phyloP scores from a whole-genome alignment of 2,888 invertebrate genomes.

The Hyposoter didymator region DNA sequence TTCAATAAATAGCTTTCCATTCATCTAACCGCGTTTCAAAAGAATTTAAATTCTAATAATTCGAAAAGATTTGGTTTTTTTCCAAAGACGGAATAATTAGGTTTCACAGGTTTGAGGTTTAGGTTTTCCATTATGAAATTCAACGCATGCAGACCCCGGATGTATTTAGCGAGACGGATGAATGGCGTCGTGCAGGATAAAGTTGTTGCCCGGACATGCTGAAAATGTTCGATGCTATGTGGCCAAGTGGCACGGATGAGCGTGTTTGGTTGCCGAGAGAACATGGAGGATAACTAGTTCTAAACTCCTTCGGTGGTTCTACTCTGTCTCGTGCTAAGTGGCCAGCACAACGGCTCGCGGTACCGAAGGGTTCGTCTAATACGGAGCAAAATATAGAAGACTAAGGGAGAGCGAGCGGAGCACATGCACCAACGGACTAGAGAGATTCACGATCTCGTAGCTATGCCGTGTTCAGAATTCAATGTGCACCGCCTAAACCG shows the following conservation, averaged over 20 bases:
- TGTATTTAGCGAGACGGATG: not conserved
- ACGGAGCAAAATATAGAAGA: slow-evolving; percentile 7
- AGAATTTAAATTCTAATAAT: not conserved
- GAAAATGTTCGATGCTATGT: not conserved
- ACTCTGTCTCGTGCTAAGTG: slow-evolving; percentile 60
- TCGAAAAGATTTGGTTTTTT: not conserved
- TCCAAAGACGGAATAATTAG: not conserved
- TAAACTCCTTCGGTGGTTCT: slow-evolving; percentile 44
- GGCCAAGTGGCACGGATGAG: slow-evolving; percentile 25
- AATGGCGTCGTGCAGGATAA: not conserved
- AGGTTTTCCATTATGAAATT: too few relatives aligned
- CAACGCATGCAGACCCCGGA: not conserved
- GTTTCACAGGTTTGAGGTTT: too few relatives aligned
- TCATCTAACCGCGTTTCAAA: not conserved
- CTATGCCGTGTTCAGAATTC: not conserved
- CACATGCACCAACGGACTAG: slow-evolving; percentile 25
- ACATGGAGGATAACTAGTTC: slow-evolving; percentile 49
- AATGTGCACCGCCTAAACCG: slow-evolving; percentile 2
- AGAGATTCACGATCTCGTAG: slow-evolving; percentile 48
- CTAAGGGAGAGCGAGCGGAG: not conserved
- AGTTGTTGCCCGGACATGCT: not conserved
- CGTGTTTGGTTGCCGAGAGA: slow-evolving; percentile 33
- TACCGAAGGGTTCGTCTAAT: slow-evolving; percentile 48
- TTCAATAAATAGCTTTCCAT: not conserved
- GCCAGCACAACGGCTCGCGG: slow-evolving; percentile 38